phyloP scores from a whole-genome alignment of 53 echinoderm and acorn worm species.

The Temnopleurus reevesii region DNA sequence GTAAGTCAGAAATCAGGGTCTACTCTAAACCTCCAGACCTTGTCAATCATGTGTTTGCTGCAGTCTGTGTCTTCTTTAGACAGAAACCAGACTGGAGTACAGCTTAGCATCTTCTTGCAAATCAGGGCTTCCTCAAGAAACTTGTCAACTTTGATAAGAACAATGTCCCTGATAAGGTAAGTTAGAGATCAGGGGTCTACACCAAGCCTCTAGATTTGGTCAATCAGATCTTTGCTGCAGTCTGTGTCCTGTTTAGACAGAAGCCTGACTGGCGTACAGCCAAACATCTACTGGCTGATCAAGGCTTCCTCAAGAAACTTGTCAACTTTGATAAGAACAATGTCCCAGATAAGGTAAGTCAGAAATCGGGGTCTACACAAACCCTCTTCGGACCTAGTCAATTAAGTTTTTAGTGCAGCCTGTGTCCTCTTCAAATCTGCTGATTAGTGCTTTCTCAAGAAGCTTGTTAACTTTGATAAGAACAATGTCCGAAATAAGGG shows the following conservation, averaged over 20 bases:
- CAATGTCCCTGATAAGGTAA: slow-evolving; percentile 90
- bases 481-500: slow-evolving; percentile 93
- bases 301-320: slow-evolving; percentile 89
- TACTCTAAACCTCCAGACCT: slow-evolving; percentile 84
- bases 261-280: slow-evolving; percentile 98
- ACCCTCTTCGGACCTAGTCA: slow-evolving; percentile 85
- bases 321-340: slow-evolving; percentile 95
- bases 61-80: slow-evolving; percentile 82
- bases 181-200: slow-evolving; percentile 96
- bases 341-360: slow-evolving; percentile 94
- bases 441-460: slow-evolving; percentile 90
- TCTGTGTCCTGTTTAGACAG: slow-evolving; percentile 87
- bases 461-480: slow-evolving; percentile 93
- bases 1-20: slow-evolving; percentile 89
- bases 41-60: slow-evolving; percentile 92
- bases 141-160: slow-evolving; percentile 96
- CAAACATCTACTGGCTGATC: slow-evolving; percentile 88
- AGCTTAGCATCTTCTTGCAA: slow-evolving; percentile 87
- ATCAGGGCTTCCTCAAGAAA: slow-evolving; percentile 89
- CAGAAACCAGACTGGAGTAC: slow-evolving; percentile 97
- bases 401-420: slow-evolving; percentile 88
- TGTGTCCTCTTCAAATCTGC: slow-evolving; percentile 81
- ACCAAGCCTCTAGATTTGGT: slow-evolving; percentile 88
- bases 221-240: slow-evolving; percentile 96
- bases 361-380: slow-evolving; percentile 87